Evolutionary conservation across 2,113 vertebrate genomes (phyloP), one percentile per base, ranked within the genome.

Genomic region (Catharus bicknelli): DNA sequence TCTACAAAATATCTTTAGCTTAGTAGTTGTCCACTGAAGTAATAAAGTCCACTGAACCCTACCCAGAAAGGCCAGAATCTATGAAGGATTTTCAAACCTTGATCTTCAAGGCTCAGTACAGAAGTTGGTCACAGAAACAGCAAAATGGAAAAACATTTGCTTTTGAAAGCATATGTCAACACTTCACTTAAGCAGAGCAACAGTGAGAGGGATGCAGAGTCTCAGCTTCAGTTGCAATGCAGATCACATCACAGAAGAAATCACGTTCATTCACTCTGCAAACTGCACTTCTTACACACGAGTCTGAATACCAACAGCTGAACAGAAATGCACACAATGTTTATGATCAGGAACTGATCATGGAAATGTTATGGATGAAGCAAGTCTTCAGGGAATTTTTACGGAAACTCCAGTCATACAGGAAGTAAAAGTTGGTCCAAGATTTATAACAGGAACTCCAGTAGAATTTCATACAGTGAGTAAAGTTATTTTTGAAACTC

Each of bases 271-370:
- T 79, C 63, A 51, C 23, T 32, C 40, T 48, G 36, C 66, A 55
- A 80, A 80, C 74, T 1, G 0, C 10, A 15, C 0, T 0, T 30
- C 43, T 83, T 47, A 57, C 26, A 75, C 2, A 2, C 0, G 2
- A 57, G 21, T 32, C 51, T 2, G 5, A 76, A 72, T 17, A 30
- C 32, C 42, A 79, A 22, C 13, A 88, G 48, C 48, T 83, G 40
- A 82, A 51, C 22, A 1, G 2, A 75, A 73, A 45, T 32, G 17
- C 25, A 83, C 63, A 64, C 63, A 64, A 45, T 38, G 51, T 40
- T 30, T 19, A 13, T 14, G 34, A 77, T 21, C 32, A 72, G 57
- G 58, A 82, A 85, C n/a, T 27, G 32, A 73, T 16, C 47, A 57
- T 73, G 57, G 45, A 93, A 83, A 74, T 67, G 26, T 34, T 74